Evolutionary conservation across 1,140 invertebrate species (phyloP).

Genomic region (Pristionchus pacificus): DNA sequence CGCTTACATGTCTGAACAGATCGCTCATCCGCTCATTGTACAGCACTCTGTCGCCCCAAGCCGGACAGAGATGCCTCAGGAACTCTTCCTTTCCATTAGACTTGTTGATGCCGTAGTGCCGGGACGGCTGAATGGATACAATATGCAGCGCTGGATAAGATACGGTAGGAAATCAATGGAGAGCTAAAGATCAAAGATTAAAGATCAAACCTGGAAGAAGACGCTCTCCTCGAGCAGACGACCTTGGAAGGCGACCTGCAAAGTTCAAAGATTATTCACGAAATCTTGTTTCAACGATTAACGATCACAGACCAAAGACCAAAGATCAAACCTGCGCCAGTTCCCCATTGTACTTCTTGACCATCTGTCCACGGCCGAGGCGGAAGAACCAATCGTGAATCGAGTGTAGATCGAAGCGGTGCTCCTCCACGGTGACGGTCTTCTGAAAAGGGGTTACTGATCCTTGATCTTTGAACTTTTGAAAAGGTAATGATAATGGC

Average conservation of each 20-base stretch:
- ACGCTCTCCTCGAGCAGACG: constrained; percentile 22
- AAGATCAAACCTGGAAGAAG: constrained; percentile 28
- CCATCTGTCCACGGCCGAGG: constrained; percentile 33
- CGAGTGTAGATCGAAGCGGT: constrained; percentile 26
- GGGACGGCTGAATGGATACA: constrained; percentile 15
- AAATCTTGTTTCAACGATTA: neutral
- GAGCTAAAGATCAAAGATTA: too few species aligned
- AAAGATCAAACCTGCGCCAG: constrained; percentile 20
- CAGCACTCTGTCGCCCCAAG: constrained; percentile 29
- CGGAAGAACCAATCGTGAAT: constrained; percentile 35
- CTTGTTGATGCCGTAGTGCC: constrained; percentile 23
- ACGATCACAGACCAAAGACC: too few species aligned
- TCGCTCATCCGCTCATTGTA: constrained; percentile 27
- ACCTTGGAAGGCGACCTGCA: constrained; percentile 21
- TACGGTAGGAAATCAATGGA: too few species aligned
- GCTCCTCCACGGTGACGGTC: constrained; percentile 22
- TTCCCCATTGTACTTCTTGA: constrained; percentile 28
- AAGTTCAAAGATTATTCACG: neutral
- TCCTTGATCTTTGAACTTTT: too few species aligned
- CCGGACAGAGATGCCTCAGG: constrained; percentile 24
- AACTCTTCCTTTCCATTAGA: constrained; percentile 25
- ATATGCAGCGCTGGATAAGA: neutral
- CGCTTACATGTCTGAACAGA: constrained; percentile 28
- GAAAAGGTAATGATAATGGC: too few species aligned
- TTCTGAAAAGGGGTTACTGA: neutral